phyloP scores from a whole-genome alignment of 2,113 vertebrate genomes.

The Upupa epops region DNA sequence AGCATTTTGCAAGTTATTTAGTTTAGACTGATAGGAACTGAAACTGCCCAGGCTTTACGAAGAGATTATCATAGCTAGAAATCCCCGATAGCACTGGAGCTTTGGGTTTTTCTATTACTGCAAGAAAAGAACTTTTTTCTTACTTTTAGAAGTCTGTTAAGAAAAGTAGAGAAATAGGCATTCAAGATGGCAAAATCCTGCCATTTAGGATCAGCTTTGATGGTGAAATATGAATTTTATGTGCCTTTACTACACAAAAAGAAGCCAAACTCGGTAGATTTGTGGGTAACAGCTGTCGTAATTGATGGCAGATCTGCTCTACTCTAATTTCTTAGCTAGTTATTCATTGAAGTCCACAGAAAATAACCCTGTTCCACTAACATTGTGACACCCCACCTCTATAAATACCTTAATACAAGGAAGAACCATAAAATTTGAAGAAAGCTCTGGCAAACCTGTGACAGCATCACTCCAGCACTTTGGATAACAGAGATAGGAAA shows the following conservation, averaged over 20 bases:
- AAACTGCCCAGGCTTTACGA: not conserved
- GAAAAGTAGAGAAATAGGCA: not conserved
- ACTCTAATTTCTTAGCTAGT: not conserved
- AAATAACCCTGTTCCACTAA: not conserved
- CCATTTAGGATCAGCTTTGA: not conserved
- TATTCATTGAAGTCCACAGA: not conserved
- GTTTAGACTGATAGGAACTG: not conserved
- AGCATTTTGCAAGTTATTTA: constrained; percentile 25
- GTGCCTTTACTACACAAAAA: not conserved
- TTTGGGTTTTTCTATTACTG: not conserved
- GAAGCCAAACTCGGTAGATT: not conserved
- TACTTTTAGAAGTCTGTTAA: not conserved
- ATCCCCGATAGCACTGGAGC: not conserved
- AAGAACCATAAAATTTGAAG: not conserved
- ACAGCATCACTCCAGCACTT: not conserved
- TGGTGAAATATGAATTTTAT: not conserved
- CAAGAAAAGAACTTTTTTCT: not conserved
- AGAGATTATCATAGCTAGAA: not conserved
- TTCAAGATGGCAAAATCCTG: not conserved
- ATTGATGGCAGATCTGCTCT: not conserved
- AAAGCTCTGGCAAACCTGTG: not conserved
- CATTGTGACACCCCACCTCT: not conserved
- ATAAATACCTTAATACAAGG: not conserved
- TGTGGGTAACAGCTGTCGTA: not conserved
- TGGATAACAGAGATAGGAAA: not conserved